phyloP scores from a whole-genome alignment of 2,888 invertebrate species.

The Microctonus hyperodae region DNA sequence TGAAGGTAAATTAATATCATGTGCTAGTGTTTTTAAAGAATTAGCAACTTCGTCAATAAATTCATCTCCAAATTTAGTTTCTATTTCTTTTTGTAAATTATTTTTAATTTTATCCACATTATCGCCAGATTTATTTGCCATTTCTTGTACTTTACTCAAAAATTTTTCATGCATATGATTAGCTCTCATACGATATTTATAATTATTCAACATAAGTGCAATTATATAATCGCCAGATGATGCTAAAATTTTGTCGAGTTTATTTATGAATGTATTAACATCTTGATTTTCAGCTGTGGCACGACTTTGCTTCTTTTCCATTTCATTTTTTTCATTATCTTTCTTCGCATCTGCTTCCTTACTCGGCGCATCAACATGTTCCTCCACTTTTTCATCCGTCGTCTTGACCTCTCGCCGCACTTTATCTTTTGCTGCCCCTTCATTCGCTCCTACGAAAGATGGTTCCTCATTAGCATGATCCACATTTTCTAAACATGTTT shows the following conservation, averaged over 20 bases:
- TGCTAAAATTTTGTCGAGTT: constrained; percentile 6
- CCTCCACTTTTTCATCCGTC: neutral
- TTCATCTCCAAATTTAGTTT: constrained; percentile 30
- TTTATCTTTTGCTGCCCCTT: too few relatives aligned
- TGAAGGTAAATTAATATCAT: too few relatives aligned
- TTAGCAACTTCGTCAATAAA: constrained; percentile 26
- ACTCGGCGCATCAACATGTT: too few relatives aligned
- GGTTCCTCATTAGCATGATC: constrained; percentile 24
- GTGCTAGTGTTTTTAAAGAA: constrained; percentile 21
- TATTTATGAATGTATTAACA: neutral
- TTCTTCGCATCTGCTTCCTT: neutral
- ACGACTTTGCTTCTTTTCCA: neutral
- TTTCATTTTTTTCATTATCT: neutral
- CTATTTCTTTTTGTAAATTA: constrained; percentile 25
- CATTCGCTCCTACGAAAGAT: neutral
- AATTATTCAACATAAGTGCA: constrained; percentile 21
- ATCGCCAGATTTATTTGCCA: constrained; percentile 1
- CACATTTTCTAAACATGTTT: neutral
- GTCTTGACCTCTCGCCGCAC: constrained; percentile 2
- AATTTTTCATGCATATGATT: constrained; percentile 29
- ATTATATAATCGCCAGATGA: constrained; percentile 17
- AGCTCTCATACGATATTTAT: constrained; percentile 23
- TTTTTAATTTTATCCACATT: constrained; percentile 8
- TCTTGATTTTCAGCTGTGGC: neutral
- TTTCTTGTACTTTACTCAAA: constrained; percentile 20